phyloP scores from a whole-genome alignment of 1,140 invertebrate genomes.

The Cryptotermes secundus region DNA sequence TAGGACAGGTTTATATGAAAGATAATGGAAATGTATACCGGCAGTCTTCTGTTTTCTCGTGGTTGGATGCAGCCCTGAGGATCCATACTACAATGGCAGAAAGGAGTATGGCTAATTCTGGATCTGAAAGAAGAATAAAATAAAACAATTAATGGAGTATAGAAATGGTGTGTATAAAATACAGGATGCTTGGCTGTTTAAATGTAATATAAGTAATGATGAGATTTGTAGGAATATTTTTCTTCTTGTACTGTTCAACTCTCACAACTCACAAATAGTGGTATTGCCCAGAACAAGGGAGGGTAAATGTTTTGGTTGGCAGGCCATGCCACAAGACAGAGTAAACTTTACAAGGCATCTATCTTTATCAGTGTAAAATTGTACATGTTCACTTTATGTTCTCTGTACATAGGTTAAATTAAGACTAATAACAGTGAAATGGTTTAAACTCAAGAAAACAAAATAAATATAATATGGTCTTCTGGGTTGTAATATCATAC shows the following conservation, averaged over 20 bases:
- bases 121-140: neutral
- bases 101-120: neutral
- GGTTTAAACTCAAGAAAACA: too few species aligned
- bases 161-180: neutral
- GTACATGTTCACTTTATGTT: too few species aligned
- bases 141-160: neutral
- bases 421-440: too few species aligned
- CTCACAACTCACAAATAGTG: neutral
- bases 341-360: too few species aligned
- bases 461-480: too few species aligned
- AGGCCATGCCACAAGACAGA: too few species aligned
- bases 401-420: too few species aligned
- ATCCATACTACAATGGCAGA: neutral
- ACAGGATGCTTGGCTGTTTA: too few species aligned
- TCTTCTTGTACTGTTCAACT: neutral
- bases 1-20: neutral
- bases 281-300: neutral
- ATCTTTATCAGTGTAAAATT: too few species aligned
- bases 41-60: neutral
- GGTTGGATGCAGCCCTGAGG: neutral
- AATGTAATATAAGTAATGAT: neutral
- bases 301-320: too few species aligned
- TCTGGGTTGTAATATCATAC: too few species aligned
- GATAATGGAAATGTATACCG: neutral
- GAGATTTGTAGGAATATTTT: neutral